Conservation (phyloP, 2,797 vertebrate genomes). For the Myoxocephalus aenaeus region DNA sequence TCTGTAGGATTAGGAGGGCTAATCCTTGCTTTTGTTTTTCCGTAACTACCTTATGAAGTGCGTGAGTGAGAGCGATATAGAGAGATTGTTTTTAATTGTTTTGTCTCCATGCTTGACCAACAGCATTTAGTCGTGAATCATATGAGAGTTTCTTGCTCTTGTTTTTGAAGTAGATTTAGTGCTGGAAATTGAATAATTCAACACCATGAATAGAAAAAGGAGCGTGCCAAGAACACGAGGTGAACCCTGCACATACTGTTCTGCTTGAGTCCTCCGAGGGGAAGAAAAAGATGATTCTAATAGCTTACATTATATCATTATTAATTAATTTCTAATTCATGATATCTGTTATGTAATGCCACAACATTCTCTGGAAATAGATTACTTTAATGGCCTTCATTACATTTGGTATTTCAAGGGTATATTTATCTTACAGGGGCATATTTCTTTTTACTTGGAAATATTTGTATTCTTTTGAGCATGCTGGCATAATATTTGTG, state of each 20-base stretch:
- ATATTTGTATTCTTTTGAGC: neutral
- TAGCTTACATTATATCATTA: neutral
- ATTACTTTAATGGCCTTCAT: neutral
- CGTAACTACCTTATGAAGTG: neutral
- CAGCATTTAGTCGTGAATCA: neutral
- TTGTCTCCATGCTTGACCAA: neutral
- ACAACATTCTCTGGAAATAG: neutral
- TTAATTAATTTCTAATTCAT: neutral
- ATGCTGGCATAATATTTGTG: neutral
- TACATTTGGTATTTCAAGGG: neutral
- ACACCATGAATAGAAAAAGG: neutral
- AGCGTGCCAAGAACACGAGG: neutral
- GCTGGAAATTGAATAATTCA: slow-evolving; percentile 10
- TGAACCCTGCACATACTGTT: slow-evolving; percentile 1
- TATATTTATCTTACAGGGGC: neutral
- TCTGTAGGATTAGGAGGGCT: slow-evolving; percentile 8
- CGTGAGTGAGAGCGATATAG: neutral
- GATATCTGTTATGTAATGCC: neutral
- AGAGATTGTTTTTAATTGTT: neutral
- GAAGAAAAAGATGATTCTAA: neutral
- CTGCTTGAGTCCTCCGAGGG: neutral
- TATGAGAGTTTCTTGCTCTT: neutral
- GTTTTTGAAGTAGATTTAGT: slow-evolving; percentile 19
- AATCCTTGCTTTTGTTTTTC: slow-evolving; percentile 22
- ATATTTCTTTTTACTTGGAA: neutral